These are phyloP conservation scores for Anthoptus insignis DNA, from an alignment of 2,888 invertebrate species.

Conservation along the genomic window DNA sequence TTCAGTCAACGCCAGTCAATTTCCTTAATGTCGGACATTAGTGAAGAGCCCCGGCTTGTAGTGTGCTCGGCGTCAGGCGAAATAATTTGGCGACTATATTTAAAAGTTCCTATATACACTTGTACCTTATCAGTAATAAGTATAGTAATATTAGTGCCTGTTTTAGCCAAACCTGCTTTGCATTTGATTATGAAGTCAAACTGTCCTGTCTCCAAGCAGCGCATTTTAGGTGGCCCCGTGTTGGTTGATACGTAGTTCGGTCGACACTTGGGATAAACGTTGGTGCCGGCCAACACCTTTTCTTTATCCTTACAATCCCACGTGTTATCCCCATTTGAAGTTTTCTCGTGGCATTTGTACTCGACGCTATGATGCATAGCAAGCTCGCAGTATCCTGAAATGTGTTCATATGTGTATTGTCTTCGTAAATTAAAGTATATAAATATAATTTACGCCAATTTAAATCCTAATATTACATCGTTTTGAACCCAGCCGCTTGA, in stretches of 20 bases:
- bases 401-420: not conserved
- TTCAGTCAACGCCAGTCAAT: slow-evolving; percentile 18
- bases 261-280: slow-evolving; percentile 58
- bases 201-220: no score
- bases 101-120: slow-evolving; percentile 28
- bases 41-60: not conserved
- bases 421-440: no score
- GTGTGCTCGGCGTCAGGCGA: no score
- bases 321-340: not conserved
- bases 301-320: slow-evolving; percentile 57
- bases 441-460: no score
- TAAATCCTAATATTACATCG: no score
- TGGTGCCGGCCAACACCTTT: slow-evolving; percentile 59
- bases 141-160: slow-evolving; percentile 42
- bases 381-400: slow-evolving; percentile 62
- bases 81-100: slow-evolving; percentile 9
- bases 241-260: slow-evolving; percentile 55
- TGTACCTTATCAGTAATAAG: slow-evolving; percentile 36
- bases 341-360: slow-evolving; percentile 56
- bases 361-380: slow-evolving; percentile 57
- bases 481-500: no score
- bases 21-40: slow-evolving; percentile 15
- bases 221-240: slow-evolving; percentile 62
- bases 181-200: no score
- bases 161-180: slow-evolving; percentile 61